Evolutionary conservation across 1,140 invertebrate genomes (phyloP), one percentile per base, ranked within the genome.

Genomic region (Armadillidium nasatum): DNA sequence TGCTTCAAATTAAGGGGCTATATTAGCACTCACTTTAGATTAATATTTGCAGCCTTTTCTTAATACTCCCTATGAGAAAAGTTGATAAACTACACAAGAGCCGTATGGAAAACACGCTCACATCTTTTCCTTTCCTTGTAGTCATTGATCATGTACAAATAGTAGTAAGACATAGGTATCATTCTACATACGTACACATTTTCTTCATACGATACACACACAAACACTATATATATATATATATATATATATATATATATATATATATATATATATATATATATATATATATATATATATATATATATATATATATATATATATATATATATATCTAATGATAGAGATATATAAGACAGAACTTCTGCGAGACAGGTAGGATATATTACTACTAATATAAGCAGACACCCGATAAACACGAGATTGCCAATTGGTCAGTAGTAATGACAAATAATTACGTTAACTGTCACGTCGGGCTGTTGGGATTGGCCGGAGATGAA

Each of bases 161-260:
- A 33, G 33, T 33, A 33, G 33, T 33, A 33, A 33, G 33, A 33
- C 33, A 33, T 33, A 33, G 33, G 33, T 33, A 33, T 33, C 6
- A 33, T 33, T 6, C 33, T 33, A 33, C 33, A 33, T 33, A 33
- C 33, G 33, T 33, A 33, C 33, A 33, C 33, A 6, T 33, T 3
- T 33, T 33, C 33, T 33, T 33, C 33, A 33, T 33, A 33, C 6
- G 33, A 33, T 33, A 60, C 50, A 60, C 19, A 60, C 50, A 60
- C 50, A 60, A 3, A 60, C 50, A 60, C 2, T 60, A 60, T 60
- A 60, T 70, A 23, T 22, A 70, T 67, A 68, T 69, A 75, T 75
- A 69, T 45, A 75, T 43, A 11, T 68, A 75, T 43, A 69, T 69
- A 75, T 19, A 68, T 73, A 44, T n/a, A 68, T 60, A 60, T 60